Evolutionary conservation across 2,888 invertebrate genomes (phyloP).

Genomic region (Diaphora mendica): DNA sequence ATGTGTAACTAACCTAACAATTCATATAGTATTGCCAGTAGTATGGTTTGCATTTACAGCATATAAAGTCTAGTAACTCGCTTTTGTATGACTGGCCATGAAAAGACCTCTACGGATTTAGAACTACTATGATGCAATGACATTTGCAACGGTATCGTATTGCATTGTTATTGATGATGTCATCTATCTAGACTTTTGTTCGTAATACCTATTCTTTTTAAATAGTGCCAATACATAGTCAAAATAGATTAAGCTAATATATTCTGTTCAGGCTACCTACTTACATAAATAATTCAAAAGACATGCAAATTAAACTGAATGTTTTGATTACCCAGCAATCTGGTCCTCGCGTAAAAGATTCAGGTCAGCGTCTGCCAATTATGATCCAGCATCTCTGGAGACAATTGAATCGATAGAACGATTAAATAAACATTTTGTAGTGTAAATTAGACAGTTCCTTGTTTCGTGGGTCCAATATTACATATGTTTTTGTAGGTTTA

Average conservation of each 20-base stretch:
- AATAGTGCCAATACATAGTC: not conserved
- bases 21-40: not conserved
- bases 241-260: not conserved
- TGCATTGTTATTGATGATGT: constrained; percentile 7
- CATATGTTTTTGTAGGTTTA: not conserved
- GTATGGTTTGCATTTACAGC: constrained; percentile 20
- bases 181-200: not conserved
- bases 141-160: not conserved
- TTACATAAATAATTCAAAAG: constrained; percentile 1
- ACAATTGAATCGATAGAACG: not conserved
- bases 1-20: not conserved
- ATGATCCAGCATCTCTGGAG: not conserved
- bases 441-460: not conserved
- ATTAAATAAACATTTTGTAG: not conserved
- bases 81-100: constrained; percentile 15
- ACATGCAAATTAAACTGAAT: not conserved
- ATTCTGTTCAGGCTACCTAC: not conserved
- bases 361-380: not conserved
- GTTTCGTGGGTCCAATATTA: not conserved
- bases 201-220: not conserved
- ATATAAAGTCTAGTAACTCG: constrained; percentile 20
- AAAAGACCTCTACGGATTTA: constrained; percentile 20
- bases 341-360: not conserved
- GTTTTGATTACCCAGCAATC: not conserved
- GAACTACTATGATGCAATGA: constrained; percentile 10